These are phyloP conservation scores for Peromyscus leucopus DNA, from an alignment of 2,113 vertebrate species.

Conservation along the genomic window DNA sequence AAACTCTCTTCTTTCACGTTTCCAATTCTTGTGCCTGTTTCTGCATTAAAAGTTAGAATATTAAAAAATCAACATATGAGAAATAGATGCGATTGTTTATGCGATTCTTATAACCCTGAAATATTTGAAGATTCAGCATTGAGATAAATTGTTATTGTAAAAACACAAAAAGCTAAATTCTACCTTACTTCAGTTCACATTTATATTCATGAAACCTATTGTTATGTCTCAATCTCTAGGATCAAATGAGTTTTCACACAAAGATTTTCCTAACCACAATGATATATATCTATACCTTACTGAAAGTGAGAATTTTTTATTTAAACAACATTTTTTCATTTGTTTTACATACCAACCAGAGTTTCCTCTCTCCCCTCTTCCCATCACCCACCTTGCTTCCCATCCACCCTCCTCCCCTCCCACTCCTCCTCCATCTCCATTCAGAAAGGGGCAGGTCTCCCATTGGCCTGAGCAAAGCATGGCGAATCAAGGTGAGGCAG, in stretches of 20 bases:
- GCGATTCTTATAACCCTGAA: not conserved
- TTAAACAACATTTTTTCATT: no score
- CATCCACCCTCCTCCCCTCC: no score
- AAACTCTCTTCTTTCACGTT: not conserved
- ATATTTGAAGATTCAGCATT: not conserved
- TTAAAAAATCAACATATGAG: not conserved
- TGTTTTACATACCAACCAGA: no score
- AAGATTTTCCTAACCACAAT: not conserved
- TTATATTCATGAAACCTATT: not conserved
- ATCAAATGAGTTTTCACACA: not conserved
- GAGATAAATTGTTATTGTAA: not conserved
- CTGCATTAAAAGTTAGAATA: not conserved
- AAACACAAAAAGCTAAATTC: not conserved
- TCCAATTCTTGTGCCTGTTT: not conserved
- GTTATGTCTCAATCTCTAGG: not conserved
- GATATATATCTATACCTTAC: accelerated
- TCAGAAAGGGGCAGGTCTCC: no score
- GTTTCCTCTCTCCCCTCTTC: no score
- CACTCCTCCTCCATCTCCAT: no score
- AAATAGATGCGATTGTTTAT: not conserved
- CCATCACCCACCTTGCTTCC: no score
- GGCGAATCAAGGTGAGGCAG: no score
- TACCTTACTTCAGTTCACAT: not conserved
- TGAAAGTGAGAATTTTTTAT: not conserved
- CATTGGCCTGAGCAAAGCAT: no score